These are phyloP conservation scores for Eptesicus fuscus DNA, from an alignment of 2,113 vertebrate genomes.

Conservation along the genomic window DNA sequence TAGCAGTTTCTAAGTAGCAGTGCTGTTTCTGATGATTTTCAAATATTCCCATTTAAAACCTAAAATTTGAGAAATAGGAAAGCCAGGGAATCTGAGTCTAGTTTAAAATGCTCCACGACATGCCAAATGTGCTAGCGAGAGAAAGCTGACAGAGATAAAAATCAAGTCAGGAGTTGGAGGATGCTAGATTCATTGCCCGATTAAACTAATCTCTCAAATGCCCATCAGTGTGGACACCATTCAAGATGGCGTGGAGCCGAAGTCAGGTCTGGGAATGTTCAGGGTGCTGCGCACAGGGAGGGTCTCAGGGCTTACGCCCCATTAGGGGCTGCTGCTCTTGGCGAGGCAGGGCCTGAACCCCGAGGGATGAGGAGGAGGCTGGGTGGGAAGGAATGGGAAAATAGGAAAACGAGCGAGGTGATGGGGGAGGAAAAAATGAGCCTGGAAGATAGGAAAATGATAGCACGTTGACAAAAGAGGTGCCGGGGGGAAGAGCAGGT, in stretches of 20 bases:
- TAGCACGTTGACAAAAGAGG: not conserved
- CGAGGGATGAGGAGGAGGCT: not conserved
- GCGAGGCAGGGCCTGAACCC: not conserved
- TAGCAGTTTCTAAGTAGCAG: not conserved
- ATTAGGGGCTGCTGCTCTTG: not conserved
- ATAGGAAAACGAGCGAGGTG: not conserved
- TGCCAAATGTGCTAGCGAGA: not conserved
- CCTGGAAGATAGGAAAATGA: not conserved
- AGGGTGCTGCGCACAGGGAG: no score
- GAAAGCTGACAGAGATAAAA: not conserved
- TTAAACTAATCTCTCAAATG: not conserved
- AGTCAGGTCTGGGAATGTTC: not conserved
- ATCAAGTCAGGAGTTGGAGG: not conserved
- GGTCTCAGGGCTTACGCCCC: not conserved
- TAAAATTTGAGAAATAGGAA: not conserved
- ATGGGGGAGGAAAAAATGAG: not conserved
- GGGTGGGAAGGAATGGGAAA: not conserved
- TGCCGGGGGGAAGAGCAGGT: not conserved
- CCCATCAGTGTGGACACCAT: not conserved
- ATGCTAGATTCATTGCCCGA: not conserved
- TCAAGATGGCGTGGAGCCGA: fast-evolving
- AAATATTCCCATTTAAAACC: constrained; percentile 17
- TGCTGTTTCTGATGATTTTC: not conserved
- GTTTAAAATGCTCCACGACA: not conserved
- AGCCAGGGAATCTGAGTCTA: not conserved